Evolutionary conservation across 2,113 vertebrate genomes (phyloP), one percentile per base, ranked within the genome.

Genomic region (Apistogramma diplotaenia): DNA sequence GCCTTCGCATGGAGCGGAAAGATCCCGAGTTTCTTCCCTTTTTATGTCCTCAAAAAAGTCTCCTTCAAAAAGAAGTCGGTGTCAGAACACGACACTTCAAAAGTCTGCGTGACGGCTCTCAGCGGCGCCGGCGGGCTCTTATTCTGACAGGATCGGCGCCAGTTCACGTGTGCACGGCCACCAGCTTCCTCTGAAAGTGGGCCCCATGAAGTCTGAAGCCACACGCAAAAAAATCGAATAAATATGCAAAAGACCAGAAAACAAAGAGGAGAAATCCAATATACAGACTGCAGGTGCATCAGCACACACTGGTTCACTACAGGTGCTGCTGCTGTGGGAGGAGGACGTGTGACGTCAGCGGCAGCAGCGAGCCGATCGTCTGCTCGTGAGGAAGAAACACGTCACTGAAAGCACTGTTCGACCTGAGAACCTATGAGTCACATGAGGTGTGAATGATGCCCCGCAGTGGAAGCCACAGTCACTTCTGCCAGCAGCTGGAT

Each of bases 371-470:
- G 79, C 88, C 70, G 25, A 70, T 65, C 31, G 80, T 75, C 75
- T 61, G 19, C 77, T 76, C 58, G 2, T 7, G 77, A 83, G 65
- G 86, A 90, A 55, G 83, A 84, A 89, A 85, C 74, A 75, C 29
- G 54, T 86, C 46, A 75, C 79, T 78, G 79, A 87, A 40, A 88
- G 82, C 58, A 67, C 83, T 79, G 90, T 92, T 91, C 65, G 59
- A 96, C 93, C 94, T 94, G 92, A 95, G 93, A 95, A 92, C 83
- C 85, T 79, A 81, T 74, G 85, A 93, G 74, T 86, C 85, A 58
- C 71, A 86, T 56, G 78, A 90, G 77, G 76, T 71, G 60, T 75
- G 74, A 80, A 85, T 49, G 74, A 81, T 75, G 79, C 83, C 74
- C 51, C 62, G 77, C 79, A 53, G 62, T 62, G 51, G 80, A 86